These are phyloP conservation scores for Myodes glareolus DNA, from an alignment of 2,113 vertebrate species.

Conservation along the genomic window DNA sequence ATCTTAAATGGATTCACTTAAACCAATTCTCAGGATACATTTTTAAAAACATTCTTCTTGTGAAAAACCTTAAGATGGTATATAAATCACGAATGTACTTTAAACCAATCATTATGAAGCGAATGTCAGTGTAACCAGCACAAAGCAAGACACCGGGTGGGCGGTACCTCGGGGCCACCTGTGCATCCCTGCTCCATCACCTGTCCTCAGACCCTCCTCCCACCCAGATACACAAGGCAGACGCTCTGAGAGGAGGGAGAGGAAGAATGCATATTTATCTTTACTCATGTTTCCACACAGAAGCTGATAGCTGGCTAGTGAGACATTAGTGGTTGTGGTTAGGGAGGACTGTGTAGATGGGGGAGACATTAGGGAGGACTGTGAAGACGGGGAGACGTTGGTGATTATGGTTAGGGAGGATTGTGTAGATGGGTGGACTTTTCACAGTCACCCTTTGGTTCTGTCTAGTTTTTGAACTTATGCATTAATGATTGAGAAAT, in stretches of 20 bases:
- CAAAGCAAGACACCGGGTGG: not conserved
- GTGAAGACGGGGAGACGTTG: no score
- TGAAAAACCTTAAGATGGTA: not conserved
- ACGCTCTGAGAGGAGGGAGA: not conserved
- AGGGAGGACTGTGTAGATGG: no score
- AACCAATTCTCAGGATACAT: constrained; percentile 35
- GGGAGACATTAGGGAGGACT: no score
- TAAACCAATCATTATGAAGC: constrained; percentile 5
- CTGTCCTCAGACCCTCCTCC: not conserved
- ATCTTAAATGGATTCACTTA: constrained; percentile 38
- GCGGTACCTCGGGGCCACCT: not conserved
- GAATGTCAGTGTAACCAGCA: not conserved
- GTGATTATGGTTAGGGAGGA: not conserved
- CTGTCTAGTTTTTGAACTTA: not conserved
- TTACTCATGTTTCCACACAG: not conserved
- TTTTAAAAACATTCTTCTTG: not conserved
- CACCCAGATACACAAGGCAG: not conserved
- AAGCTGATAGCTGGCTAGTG: not conserved
- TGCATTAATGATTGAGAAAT: not conserved
- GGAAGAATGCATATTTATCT: not conserved
- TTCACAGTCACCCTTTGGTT: not conserved
- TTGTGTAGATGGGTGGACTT: not conserved
- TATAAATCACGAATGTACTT: not conserved
- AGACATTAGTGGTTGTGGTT: not conserved
- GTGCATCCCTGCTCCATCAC: not conserved